Base-by-base conservation (phyloP, 2,113 vertebrate genomes). In the Chaetops frenatus region DNA sequence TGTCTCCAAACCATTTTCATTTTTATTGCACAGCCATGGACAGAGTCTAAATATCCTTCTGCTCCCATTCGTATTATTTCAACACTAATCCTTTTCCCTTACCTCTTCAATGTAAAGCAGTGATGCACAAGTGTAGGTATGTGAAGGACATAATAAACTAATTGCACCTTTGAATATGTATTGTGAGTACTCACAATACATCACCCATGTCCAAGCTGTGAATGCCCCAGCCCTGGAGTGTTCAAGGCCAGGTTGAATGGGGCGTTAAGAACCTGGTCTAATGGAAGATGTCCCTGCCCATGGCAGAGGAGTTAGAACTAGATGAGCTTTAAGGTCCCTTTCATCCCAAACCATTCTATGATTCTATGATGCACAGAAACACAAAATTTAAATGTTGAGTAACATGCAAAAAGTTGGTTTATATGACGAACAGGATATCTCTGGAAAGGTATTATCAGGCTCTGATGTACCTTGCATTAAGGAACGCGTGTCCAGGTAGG, bases 281-380 rank as follows among this genome's bases (percentile, higher is more conserved):
- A 35, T 40, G 47, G 27, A 35, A 82, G 0, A 0, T 38, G 27
- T 16, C 31, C 31, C 50, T 57, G 10, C 7, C 25, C 8, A 11
- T 6, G 28, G 33, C 22, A 60, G 10, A 7, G 20, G 10, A 2
- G 1, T 3, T 74, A 38, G 47, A 82, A 48, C 25, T 36, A 23
- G 7, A 76, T 20, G 12, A 56, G 10, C 17, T 33, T 62, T 77
- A 77, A 62, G 27, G 22, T 12, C 27, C 48, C 40, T 62, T 69
- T 54, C 54, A 77, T 62, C 22, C 24, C 31, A 69, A 69, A 69
- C 29, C 10, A 40, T 42, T 61, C 54, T 31, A 5, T 21, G 21
- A 15, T 22, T 76, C 54, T 42, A 8, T 54, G 29, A 60, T 15
- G 35, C 6, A 61, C 12, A 48, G 20, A 91, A 89, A 73, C 9